Conservation (phyloP, 2,113 vertebrate genomes). For the Saccopteryx leptura region DNA sequence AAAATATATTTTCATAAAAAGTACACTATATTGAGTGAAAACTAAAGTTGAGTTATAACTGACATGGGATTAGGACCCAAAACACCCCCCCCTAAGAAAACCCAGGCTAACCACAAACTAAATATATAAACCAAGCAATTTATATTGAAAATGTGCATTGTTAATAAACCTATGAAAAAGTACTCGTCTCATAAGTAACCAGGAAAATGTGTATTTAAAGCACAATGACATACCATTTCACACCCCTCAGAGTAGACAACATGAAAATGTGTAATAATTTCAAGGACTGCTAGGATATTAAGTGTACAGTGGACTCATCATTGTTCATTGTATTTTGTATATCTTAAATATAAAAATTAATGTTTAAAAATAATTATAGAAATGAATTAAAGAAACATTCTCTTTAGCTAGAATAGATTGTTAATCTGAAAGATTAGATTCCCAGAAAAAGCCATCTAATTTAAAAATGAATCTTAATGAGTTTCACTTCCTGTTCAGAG, state of each 20-base stretch:
- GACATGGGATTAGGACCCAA: background rate
- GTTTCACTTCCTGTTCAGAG: background rate
- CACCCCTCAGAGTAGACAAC: background rate
- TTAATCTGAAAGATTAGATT: conserved; percentile 19
- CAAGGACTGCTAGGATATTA: background rate
- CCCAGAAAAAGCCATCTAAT: background rate
- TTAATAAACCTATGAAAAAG: background rate
- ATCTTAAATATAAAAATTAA: background rate
- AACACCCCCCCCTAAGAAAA: background rate
- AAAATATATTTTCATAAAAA: conserved; percentile 58
- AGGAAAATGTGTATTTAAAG: background rate
- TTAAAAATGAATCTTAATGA: conserved; percentile 32
- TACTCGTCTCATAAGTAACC: background rate
- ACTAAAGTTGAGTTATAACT: background rate
- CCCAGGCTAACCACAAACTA: background rate
- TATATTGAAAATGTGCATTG: background rate
- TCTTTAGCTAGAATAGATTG: background rate
- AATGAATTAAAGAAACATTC: background rate
- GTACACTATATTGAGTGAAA: background rate
- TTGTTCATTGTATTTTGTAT: background rate
- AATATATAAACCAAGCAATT: conserved; percentile 6
- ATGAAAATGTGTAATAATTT: background rate
- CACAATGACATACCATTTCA: background rate
- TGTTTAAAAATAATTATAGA: background rate
- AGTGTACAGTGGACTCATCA: background rate